phyloP scores from a whole-genome alignment of 2,888 invertebrate species.

The Tenthredo notha region DNA sequence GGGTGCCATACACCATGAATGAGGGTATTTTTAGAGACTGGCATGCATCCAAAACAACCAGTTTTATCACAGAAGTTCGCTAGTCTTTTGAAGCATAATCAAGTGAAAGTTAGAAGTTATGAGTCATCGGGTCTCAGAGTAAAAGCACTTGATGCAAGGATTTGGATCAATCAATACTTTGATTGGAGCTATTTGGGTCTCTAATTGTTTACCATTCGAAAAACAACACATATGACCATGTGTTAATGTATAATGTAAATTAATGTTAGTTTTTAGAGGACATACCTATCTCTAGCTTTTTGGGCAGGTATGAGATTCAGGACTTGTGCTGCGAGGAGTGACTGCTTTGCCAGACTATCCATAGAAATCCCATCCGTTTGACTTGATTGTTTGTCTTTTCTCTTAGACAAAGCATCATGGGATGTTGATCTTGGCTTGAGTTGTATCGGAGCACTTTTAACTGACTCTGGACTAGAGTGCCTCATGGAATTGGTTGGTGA shows the following conservation, averaged over 20 bases:
- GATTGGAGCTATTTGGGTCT: no score
- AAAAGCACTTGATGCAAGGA: no score
- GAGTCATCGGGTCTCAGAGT: no score
- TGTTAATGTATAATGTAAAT: background rate
- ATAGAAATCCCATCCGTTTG: conserved; percentile 77
- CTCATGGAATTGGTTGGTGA: conserved; percentile 73
- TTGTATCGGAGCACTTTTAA: conserved; percentile 74
- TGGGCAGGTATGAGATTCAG: conserved; percentile 90
- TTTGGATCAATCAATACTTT: no score
- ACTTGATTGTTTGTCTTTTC: conserved; percentile 65
- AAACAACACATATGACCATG: background rate
- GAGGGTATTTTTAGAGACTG: no score
- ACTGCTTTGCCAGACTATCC: conserved; percentile 87
- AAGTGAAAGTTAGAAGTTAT: no score
- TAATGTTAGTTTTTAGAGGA: background rate
- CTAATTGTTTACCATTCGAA: background rate
- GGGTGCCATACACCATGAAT: no score
- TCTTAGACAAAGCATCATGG: conserved; percentile 72
- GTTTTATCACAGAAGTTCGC: no score
- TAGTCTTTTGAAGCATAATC: no score
- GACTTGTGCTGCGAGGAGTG: conserved; percentile 89
- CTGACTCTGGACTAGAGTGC: conserved; percentile 76
- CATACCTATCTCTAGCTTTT: conserved; percentile 88
- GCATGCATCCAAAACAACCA: no score
- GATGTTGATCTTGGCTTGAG: conserved; percentile 74